phyloP scores from a whole-genome alignment of 2,888 invertebrate genomes.

The Himalopsyche anomala region DNA sequence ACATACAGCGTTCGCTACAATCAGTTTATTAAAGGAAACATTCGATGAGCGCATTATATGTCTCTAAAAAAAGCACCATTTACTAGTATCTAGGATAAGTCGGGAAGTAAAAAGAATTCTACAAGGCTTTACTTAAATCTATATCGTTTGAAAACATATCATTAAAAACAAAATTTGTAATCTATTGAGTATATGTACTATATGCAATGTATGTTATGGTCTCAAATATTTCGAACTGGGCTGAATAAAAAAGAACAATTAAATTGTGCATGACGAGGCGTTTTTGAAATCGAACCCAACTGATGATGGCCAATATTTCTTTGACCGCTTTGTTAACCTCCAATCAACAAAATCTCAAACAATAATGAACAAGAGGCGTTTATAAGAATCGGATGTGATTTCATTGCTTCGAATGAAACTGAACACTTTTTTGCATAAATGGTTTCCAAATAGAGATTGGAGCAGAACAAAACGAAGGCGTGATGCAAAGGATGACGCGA shows the following conservation, averaged over 20 bases:
- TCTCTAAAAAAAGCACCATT: too few species aligned
- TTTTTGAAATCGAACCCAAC: not conserved
- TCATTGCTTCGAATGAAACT: constrained; percentile 35
- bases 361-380: constrained; percentile 29
- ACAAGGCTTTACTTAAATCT: too few species aligned
- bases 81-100: too few species aligned
- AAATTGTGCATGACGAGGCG: not conserved
- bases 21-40: too few species aligned
- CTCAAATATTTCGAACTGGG: not conserved
- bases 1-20: too few species aligned
- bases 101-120: too few species aligned
- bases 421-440: constrained; percentile 28
- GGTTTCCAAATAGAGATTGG: constrained; percentile 30
- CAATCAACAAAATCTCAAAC: constrained; percentile 28
- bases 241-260: not conserved
- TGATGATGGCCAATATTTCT: not conserved
- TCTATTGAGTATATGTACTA: too few species aligned
- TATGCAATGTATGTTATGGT: too few species aligned
- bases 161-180: too few species aligned
- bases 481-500: constrained; percentile 16
- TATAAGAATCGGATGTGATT: constrained; percentile 37
- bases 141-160: too few species aligned
- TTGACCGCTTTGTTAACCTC: constrained; percentile 15
- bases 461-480: constrained; percentile 33
- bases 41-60: too few species aligned